Base-by-base conservation (phyloP, 37 sponge, comb jelly and placozoan species). In the Axinella damicornis region DNA sequence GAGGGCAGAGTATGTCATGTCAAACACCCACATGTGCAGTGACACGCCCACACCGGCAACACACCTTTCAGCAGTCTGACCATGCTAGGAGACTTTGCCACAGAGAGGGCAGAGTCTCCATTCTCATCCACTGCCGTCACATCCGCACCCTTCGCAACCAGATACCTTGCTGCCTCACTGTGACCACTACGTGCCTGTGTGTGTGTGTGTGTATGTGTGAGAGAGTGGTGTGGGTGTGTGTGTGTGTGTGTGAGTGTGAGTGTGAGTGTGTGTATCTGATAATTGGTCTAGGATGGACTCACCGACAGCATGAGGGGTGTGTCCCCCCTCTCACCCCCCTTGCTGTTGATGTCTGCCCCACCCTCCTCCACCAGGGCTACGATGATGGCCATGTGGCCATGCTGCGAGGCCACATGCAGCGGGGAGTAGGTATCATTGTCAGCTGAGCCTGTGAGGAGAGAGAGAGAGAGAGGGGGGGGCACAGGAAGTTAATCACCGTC, bases 221-320 rank as follows among this genome's bases (percentile, higher is more conserved):
- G 46, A 12, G 46, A 12, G 46, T 46, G 46, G 46, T 46, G 46
- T 46, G 46, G 4, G 46, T 46, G 46, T 9, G 9, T 46, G 46
- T 9, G 9, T 46, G 46, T 9, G 46, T 46, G 46, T 46, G 46
- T 46, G 46, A 12, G 46, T 46, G 46, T 46, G 46, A 12, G 46
- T 46, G 46, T 46, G 46, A 12, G 46, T 46, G 46, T 46, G 46
- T 46, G 46, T 46, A 9, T 46, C 46, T 46, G 46, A 46, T 4
- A 35, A 4, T n/a, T 37, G 20, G 40, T 31, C n/a, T n/a, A n/a
- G 5, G 24, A n/a, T 41, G 28, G 31, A 69, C 84, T 74, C 32
- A 93, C 94, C 12, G 96, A 74, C 15, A 92, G 40, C 53, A 90
- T 87, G 74, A 95, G 93, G 38, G 96, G 96, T 53, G 96, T 95